Evolutionary conservation across 2,888 invertebrate genomes (phyloP).

Genomic region (Drosophila recens): DNA sequence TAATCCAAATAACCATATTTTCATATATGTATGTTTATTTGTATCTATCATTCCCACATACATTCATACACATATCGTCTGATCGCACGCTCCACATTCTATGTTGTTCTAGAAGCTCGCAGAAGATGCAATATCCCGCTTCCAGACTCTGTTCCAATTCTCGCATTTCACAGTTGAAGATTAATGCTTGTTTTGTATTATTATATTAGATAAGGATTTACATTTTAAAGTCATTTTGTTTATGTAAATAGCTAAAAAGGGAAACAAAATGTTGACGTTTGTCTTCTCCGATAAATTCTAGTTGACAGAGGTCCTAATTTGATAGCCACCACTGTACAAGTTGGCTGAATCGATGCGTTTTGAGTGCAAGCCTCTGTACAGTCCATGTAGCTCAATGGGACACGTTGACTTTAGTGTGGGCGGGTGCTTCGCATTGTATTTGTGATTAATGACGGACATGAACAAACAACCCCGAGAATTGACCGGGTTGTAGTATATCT

Average conservation of each 20-base stretch:
- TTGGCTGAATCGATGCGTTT: constrained; percentile 21
- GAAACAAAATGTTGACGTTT: not conserved
- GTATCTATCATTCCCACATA: not conserved
- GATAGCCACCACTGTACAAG: constrained; percentile 18
- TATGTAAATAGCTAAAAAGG: not conserved
- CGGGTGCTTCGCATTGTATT: constrained; percentile 20
- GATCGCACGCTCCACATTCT: constrained; percentile 11
- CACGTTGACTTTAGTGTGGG: constrained; percentile 19
- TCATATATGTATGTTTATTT: too few species aligned
- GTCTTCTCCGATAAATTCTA: not conserved
- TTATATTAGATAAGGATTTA: not conserved
- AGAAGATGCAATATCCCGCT: not conserved
- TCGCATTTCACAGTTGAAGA: constrained; percentile 1
- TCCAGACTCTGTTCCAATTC: not conserved
- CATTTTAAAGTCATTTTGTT: not conserved
- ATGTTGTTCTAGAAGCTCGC: not conserved
- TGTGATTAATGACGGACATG: constrained; percentile 34
- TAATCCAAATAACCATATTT: not conserved
- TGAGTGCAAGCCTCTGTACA: constrained; percentile 20
- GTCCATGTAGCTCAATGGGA: constrained; percentile 19
- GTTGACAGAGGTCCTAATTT: not conserved
- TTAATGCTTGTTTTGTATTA: not conserved
- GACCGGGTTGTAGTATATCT: constrained; percentile 21
- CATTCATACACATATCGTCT: not conserved
- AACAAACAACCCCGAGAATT: constrained; percentile 46